Evolutionary conservation across 2,888 invertebrate genomes (phyloP).

Genomic region (Thecophora atra): DNA sequence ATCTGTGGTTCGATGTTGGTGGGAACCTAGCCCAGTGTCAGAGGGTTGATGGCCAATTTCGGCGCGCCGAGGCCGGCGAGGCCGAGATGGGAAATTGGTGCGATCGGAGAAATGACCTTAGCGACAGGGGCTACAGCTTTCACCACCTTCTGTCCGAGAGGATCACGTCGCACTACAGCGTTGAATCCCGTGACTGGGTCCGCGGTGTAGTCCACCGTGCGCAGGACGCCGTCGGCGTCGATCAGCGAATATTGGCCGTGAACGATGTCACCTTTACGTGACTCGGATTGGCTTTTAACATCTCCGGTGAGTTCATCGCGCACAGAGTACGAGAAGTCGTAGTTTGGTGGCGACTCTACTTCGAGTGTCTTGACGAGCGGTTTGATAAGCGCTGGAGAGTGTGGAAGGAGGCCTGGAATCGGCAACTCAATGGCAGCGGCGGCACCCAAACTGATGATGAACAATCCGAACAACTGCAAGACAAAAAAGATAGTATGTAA

Average conservation of each 20-base stretch:
- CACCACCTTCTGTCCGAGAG: slow-evolving; percentile 62
- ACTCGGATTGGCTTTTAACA: slow-evolving; percentile 68
- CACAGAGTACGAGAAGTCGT: slow-evolving; percentile 68
- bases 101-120: no score
- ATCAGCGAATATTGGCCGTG: slow-evolving; percentile 69
- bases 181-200: slow-evolving; percentile 70
- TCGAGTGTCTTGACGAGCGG: slow-evolving; percentile 58
- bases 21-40: slow-evolving; percentile 4
- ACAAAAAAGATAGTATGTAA: neutral
- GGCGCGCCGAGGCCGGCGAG: slow-evolving; percentile 45
- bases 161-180: slow-evolving; percentile 69
- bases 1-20: neutral
- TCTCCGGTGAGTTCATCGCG: slow-evolving; percentile 69
- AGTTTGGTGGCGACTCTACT: slow-evolving; percentile 66
- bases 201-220: slow-evolving; percentile 69
- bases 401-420: slow-evolving; percentile 45
- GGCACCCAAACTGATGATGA: slow-evolving; percentile 55
- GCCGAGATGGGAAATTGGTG: no score
- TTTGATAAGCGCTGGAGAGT: slow-evolving; percentile 50
- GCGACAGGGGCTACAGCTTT: slow-evolving; percentile 63
- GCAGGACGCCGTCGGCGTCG: slow-evolving; percentile 69
- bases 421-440: slow-evolving; percentile 57
- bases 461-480: slow-evolving; percentile 54
- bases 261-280: slow-evolving; percentile 68
- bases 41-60: slow-evolving; percentile 47